Base-by-base conservation (phyloP, 2,113 vertebrate genomes). In the Antechinus stuartii region DNA sequence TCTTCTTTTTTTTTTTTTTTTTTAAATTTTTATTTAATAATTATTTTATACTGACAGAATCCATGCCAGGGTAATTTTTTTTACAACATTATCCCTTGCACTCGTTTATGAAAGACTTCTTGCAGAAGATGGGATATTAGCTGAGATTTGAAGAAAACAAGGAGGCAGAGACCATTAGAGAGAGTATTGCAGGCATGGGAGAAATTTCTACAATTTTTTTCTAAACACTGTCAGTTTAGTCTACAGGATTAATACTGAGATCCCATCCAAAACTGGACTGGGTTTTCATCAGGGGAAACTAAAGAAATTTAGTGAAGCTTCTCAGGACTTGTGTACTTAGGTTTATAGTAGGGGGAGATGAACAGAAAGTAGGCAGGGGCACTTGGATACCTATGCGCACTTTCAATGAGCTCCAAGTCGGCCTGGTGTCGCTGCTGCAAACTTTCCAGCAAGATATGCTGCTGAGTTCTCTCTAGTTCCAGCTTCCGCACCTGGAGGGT, bases 331-430 rank as follows among this genome's bases (percentile, higher is more conserved):
- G 47, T 47, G 46, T 25, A 50, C 89, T 27, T 90, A 50, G 47
- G 89, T 90, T 27, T 90, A 25, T 8, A 84, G 2, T 24, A 22
- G 1, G 52, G 11, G 53, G 35, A 50, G 8, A 35, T 5, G 9
- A 9, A 10, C 8, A 0, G 11, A 12, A 23, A 49, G 8, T 27
- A 12, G 27, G 90, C 90, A 90, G 19, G 61, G 2, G 26, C 0
- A 1, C 0, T 9, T 2, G 6, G 7, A 7, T 98, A 99, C 99
- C 99, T 99, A 97, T 99, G 99, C 2, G 99, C 94, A 0, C 93
- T 98, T 96, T 99, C 99, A 0, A 99, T 98, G 56, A 99, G 98
- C 91, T 99, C 98, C 54, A 99, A 96, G 55, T 99, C 99, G 0
- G 99, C 98, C 97, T 98, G 98, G 95, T 99, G 99, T 53, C 97